Evolutionary conservation across 2,113 vertebrate genomes (phyloP), one percentile per base, ranked within the genome.

Genomic region (Spheniscus mendiculus): DNA sequence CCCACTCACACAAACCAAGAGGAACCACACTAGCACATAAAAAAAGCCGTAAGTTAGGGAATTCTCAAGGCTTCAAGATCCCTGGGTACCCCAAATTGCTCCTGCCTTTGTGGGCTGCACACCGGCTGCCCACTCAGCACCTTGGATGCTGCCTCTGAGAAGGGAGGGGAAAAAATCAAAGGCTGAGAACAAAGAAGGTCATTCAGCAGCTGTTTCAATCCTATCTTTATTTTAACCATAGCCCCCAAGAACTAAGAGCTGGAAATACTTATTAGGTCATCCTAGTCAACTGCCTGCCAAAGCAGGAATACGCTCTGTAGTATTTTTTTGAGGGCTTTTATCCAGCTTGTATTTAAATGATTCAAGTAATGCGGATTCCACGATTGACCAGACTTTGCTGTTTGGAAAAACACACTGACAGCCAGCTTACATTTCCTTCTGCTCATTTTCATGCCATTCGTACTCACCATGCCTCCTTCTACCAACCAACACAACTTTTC

Each of bases 401-500:
- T 56, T 93, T 73, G 74, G 81, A 56, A 69, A 87, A 87, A 23
- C 44, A 47, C 21, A 4, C n/a, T 72, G 56, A 30, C 56, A 92
- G 76, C 18, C 63, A 86, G 47, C 26, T 91, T 21, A 53, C 9
- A 14, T 45, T 90, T 90, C 61, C 76, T 89, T 59, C 58, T 67
- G 45, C 44, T 93, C 34, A 6, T 61, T 91, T 85, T 52, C 67
- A 63, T 52, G 45, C 53, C 36, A 11, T 87, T 71, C 65, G 40
- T 79, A 12, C 62, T 61, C 0, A 0, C 29, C 0, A 0, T 65
- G 22, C 34, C 40, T 85, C 74, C 55, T 69, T 36, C 63, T 17
- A 65, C 44, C 56, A 89, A 50, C 36, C 11, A 67, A 44, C 18
- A 62, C 42, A 34, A 17, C 9, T 70, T 79, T 21, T 73, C 55